These are phyloP conservation scores for Labrus mixtus DNA, from an alignment of 2,113 vertebrate species.

Conservation along the genomic window DNA sequence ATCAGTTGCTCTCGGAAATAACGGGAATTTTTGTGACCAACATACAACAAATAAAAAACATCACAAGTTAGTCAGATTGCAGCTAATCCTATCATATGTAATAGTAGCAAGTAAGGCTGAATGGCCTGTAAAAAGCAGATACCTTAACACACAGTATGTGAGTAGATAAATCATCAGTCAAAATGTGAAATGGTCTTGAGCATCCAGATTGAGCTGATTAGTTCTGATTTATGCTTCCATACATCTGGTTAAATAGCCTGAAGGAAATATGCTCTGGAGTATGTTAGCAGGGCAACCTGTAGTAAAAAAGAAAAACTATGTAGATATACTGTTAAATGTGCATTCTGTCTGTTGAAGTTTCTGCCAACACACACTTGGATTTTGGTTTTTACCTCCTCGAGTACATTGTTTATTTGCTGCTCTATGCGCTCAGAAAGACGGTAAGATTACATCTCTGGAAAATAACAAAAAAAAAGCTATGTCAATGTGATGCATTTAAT, in stretches of 20 bases:
- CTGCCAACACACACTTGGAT: no score
- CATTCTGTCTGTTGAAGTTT: no score
- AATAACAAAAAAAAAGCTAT: no score
- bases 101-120: neutral
- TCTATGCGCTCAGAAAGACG: no score
- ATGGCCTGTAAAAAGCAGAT: neutral
- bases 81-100: neutral
- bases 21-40: neutral
- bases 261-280: neutral
- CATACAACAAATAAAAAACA: neutral
- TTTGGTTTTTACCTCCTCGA: no score
- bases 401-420: no score
- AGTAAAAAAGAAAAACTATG: neutral
- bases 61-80: neutral
- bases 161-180: neutral
- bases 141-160: neutral
- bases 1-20: slow-evolving; percentile 4
- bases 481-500: no score
- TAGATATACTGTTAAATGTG: no score
- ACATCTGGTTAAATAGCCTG: neutral
- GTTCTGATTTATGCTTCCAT: neutral
- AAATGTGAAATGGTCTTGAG: neutral
- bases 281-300: neutral
- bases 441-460: no score
- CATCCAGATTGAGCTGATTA: neutral